Evolutionary conservation across 1,140 invertebrate genomes (phyloP), one percentile per base, ranked within the genome.

Genomic region (Drosophila rhopaloa): DNA sequence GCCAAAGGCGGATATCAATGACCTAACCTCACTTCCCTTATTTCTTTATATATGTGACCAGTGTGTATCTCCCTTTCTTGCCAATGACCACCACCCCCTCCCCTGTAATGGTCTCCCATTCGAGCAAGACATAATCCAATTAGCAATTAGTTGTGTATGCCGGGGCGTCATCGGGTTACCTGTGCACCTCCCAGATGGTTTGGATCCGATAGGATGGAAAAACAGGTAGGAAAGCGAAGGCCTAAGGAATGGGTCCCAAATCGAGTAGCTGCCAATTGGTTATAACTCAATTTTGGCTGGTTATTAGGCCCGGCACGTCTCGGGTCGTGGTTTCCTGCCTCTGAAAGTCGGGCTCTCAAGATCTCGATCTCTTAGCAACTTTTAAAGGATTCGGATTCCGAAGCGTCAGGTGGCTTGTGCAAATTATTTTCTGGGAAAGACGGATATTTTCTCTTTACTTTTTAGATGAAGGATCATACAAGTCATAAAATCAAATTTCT

Each of bases 131-230:
- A 88, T 88, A 88, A 88, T 88, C 83, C 83, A 88, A 88, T 88
- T 86, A 86, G 83, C 84, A 86, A 86, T 86, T 89, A 88, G 83
- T 88, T 88, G 83, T 88, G 84, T 86, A 76, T 78, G 78, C 65
- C 67, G 43, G 73, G 46, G 65, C 82, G 78, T 82, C 76, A 67
- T 85, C 79, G 58, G 82, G 84, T 83, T 83, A 86, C 83, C 71
- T 79, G 76, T 19, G 51, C 35, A 44, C 59, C 51, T 68, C 66
- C 67, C 70, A 73, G 76, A 79, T 79, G 83, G 79, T 65, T 86
- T 76, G 73, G 65, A 60, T 61, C 48, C 68, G 13, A 48, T 48
- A 44, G 54, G 8, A 14, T 37, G 54, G 38, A 13, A 62, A n/a
- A 14, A 48, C 47, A 68, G 65, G 38, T 19, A 68, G 65, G 50